phyloP scores from a whole-genome alignment of 2,888 invertebrate genomes.

The Torymus auratus region DNA sequence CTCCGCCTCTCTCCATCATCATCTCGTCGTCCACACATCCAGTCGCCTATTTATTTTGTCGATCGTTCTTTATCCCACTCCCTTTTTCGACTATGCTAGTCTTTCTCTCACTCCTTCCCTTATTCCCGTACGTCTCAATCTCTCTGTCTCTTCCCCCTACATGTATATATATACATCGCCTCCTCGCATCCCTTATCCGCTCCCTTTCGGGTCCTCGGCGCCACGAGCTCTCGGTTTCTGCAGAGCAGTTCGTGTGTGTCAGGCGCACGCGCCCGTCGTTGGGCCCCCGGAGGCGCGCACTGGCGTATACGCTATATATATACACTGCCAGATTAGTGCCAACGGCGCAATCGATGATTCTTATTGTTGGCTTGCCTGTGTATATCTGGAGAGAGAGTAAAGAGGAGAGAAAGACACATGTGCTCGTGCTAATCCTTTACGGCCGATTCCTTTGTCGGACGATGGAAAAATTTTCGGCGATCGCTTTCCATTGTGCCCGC shows the following conservation, averaged over 20 bases:
- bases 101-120: conserved; percentile 4
- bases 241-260: conserved; percentile 37
- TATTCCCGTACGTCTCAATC: conserved; percentile 4
- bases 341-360: conserved; percentile 47
- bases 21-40: too few relatives aligned
- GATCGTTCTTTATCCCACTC: conserved; percentile 41
- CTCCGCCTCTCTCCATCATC: background rate
- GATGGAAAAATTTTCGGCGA: background rate
- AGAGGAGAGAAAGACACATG: background rate
- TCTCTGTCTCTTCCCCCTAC: conserved; percentile 1
- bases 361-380: conserved; percentile 35
- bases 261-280: conserved; percentile 26
- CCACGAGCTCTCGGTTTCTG: background rate
- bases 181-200: too few relatives aligned
- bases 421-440: conserved; percentile 39
- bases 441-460: conserved; percentile 16
- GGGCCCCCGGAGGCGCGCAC: conserved; percentile 15
- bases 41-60: conserved; percentile 18
- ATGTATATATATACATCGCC: too few relatives aligned
- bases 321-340: conserved; percentile 47
- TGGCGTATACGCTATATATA: too few relatives aligned
- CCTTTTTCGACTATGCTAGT: conserved; percentile 29
- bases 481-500: too few relatives aligned
- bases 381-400: background rate
- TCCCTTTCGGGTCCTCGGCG: too few relatives aligned